Evolutionary conservation across 1,140 invertebrate genomes (phyloP), one percentile per base, ranked within the genome.

Genomic region (Venustaconcha ellipsiformis): DNA sequence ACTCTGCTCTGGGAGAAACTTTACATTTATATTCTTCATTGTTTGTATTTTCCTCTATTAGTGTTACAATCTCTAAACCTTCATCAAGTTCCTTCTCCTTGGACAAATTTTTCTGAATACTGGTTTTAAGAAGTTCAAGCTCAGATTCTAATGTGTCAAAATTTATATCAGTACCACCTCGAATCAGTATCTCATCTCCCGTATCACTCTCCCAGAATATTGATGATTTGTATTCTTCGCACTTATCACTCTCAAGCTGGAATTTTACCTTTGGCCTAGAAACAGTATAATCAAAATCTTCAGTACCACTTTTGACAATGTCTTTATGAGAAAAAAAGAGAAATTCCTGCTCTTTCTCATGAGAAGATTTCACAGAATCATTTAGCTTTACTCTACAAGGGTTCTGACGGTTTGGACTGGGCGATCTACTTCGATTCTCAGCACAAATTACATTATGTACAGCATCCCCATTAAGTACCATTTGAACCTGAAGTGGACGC

Each of bases 211-310:
- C 75, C 14, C 37, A 48, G 37, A 48, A 77, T 37, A 77, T 72
- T 72, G 26, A 77, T 72, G 14, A 70, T 77, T 67, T 72, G 65
- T n/a, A 77, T 23, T 63, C 57, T 65, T 26, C 57, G 37, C 68
- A 1, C 37, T 72, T 64, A 60, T 77, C 75, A 37, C 70, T 70
- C 26, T 72, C 75, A 23, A 72, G 23, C 70, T 72, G 55, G 55
- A 77, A 77, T 57, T 77, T 72, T 20, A 77, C 70, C 55, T 68
- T 77, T 67, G 75, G 62, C 70, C 66, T 72, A 6, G 67, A 65
- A 60, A 20, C 37, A 37, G 20, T 13, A 67, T 12, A 14, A 67
- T 30, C n/a, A 67, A 20, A 67, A 26, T 37, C 14, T n/a, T 30
- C 65, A 26, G 30, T 48, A 26, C 13, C 20, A 67, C 55, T 18